Base-by-base conservation (phyloP, 1,140 invertebrate species). In the Drosophila subobscura region DNA sequence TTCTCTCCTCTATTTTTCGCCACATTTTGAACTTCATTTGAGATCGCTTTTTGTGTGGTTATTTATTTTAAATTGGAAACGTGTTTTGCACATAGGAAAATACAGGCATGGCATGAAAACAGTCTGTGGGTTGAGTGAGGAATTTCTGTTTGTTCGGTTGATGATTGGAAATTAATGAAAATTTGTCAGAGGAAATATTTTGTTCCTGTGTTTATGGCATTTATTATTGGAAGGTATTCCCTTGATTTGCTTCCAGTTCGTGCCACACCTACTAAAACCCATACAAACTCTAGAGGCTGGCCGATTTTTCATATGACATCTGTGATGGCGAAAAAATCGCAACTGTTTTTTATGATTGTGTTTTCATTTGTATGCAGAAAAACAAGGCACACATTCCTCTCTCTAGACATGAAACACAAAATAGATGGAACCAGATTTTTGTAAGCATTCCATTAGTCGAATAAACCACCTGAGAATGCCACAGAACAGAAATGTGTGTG, bases 381-480 rank as follows among this genome's bases (percentile, higher is more conserved):
- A 54, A 27, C 25, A 27, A 0, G 1, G 4, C 33, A 37, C 65
- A 68, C 65, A 68, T 68, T 68, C 65, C 50, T 7, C 20, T 12
- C 50, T 7, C 20, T 12, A 12, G 45, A 27, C n/a, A 16, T 37
- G 45, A 68, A 68, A 55, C 55, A 14, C 33, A 33, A 51, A 55
- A 52, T 60, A 65, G 49, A 41, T 60, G 81, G 64, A 85, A 85
- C 33, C 80, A 80, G 81, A 80, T 77, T 85, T 75, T 47, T 47
- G 4, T 37, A 4, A 4, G 71, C 72, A 86, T 80, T 76, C 55
- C 54, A 14, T 10, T 44, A 22, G 46, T 41, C 65, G 63, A 71
- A 79, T 73, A 85, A 85, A 85, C 81, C 80, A 85, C 77, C 80
- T 85, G 80, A 74, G 80, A 86, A 85, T 85, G 83, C 40, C 68